Percentiles rank a stretch among this genome's conserved stretches.
Evolutionary conservation across 2,113 vertebrate genomes (phyloP).

Genomic region (Stomatorhinus ivindoensis): DNA sequence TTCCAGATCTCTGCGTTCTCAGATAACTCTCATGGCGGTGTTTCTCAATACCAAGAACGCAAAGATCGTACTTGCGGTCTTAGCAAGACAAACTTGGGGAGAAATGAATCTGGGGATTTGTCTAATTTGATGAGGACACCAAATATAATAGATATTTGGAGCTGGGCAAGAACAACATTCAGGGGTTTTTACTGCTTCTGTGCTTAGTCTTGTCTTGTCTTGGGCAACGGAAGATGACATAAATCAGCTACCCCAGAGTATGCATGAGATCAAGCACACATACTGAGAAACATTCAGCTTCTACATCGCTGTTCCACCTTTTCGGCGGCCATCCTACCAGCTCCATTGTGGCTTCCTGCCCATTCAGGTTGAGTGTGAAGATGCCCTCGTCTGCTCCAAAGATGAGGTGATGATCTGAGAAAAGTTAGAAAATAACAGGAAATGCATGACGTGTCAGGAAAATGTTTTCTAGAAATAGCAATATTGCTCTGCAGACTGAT

Average conservation of each 20-base stretch:
- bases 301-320: background rate
- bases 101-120: background rate
- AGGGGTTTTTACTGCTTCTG: background rate
- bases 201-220: background rate
- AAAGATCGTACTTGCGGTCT: background rate
- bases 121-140: background rate
- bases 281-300: background rate
- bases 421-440: background rate
- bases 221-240: background rate
- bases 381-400: constrained; percentile 82
- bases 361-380: constrained; percentile 73
- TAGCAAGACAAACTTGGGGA: background rate
- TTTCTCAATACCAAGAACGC: background rate
- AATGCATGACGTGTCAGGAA: background rate
- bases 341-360: constrained; percentile 73
- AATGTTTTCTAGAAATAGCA: background rate
- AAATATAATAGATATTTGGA: background rate
- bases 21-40: background rate
- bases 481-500: background rate
- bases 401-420: constrained; percentile 73
- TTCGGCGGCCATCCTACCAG: constrained; percentile 56
- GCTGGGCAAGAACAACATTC: no score
- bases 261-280: background rate
- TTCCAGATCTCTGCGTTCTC: background rate
- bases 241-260: background rate